Conservation (phyloP, 2,113 vertebrate genomes). For the Candoia aspera region DNA sequence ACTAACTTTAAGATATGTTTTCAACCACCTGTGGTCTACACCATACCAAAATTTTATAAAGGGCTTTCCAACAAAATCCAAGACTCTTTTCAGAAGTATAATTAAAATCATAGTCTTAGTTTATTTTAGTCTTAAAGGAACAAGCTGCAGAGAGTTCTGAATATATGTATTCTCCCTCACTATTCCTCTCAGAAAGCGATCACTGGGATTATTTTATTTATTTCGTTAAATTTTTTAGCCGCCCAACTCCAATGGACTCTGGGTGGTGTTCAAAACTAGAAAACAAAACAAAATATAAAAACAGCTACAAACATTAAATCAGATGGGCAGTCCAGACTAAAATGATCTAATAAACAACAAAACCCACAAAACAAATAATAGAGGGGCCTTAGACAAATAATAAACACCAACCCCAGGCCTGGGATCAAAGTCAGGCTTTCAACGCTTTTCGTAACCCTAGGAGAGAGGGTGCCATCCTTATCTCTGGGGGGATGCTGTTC, state of each 20-base stretch:
- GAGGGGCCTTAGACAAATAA: background rate
- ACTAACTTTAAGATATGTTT: background rate
- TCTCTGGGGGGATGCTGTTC: background rate
- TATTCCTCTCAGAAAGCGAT: background rate
- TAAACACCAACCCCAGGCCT: background rate
- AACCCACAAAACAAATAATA: background rate
- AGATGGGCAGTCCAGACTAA: background rate
- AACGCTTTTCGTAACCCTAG: background rate
- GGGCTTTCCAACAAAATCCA: background rate
- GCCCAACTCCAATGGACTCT: background rate
- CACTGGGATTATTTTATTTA: background rate
- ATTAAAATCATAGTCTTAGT: background rate
- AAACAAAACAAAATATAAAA: background rate
- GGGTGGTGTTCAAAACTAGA: background rate
- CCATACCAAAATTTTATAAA: background rate
- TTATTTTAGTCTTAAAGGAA: background rate
- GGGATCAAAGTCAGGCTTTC: background rate
- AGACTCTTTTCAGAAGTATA: background rate
- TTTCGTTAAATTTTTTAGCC: background rate
- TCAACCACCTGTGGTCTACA: background rate
- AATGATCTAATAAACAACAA: background rate
- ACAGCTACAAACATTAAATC: background rate
- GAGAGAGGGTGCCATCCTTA: background rate
- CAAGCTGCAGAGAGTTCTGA: background rate
- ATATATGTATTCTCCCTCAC: no score